Evolutionary conservation across 2,113 vertebrate genomes (phyloP), one percentile per base, ranked within the genome.

Genomic region (Pardalotus punctatus): DNA sequence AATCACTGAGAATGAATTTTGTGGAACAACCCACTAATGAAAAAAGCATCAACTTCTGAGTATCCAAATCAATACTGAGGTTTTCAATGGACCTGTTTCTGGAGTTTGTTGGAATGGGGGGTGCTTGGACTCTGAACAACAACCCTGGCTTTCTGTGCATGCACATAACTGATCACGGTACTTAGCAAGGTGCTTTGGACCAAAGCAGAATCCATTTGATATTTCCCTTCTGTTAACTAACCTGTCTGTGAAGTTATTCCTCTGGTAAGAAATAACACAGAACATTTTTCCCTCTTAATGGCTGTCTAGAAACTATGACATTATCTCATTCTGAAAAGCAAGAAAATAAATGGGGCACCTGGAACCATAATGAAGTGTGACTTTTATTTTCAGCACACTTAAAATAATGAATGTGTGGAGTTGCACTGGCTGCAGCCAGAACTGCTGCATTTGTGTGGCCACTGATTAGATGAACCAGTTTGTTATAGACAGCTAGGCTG

Each of bases 391-490:
- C 80, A 86, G 67, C 35, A 70, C 43, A 35, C 47, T 69, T 73
- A 62, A 76, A 81, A 70, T 83, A 88, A 93, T 36, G 18, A 54
- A 58, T 86, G 70, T 58, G 67, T 47, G 51, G 72, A 81, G 67
- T 1, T 66, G 67, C 64, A 45, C 2, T 35, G 62, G 54, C 67
- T 90, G 5, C 23, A 86, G 81, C 27, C 76, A 83, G 76, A 83
- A 73, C 3, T 54, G 57, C 85, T 80, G 76, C 69, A 38, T 78
- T 78, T 83, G 51, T 70, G 54, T 83, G 88, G 88, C 64, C 86
- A 58, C 91, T 81, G 86, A 90, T 92, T 33, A 94, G 95, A 91
- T 64, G 56, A 93, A 90, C 16, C 38, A 19, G 88, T 78, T 81
- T 88, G 82, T 31, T 81, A 70, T 1, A 90, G 76, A 60, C 58